Conservation (phyloP, 2,888 invertebrate species). For the Octodonta nipae region DNA sequence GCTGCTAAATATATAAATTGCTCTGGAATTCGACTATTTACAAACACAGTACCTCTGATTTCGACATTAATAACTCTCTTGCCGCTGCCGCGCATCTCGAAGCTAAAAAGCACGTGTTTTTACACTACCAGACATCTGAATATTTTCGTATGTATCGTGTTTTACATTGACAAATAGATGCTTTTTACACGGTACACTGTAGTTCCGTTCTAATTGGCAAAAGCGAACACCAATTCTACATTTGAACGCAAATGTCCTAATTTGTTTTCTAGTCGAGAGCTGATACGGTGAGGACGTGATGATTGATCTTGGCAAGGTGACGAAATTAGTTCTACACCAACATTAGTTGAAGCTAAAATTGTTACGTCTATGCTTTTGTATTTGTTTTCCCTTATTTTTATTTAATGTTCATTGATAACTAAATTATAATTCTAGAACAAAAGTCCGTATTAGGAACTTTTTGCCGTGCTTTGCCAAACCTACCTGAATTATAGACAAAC, state of each 20-base stretch:
- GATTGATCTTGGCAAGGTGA: not conserved
- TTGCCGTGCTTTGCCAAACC: too few relatives aligned
- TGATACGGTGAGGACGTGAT: not conserved
- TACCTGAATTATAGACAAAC: too few relatives aligned
- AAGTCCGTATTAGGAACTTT: too few relatives aligned
- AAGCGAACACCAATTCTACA: constrained; percentile 18
- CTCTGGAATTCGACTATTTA: constrained; percentile 33
- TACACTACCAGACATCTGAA: constrained; percentile 13
- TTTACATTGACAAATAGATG: constrained; percentile 19
- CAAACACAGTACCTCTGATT: constrained; percentile 29
- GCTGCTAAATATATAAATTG: constrained; percentile 36
- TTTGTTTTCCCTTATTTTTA: not conserved
- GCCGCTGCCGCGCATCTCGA: too few relatives aligned
- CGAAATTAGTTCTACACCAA: not conserved
- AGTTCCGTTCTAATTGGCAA: constrained; percentile 15
- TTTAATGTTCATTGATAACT: not conserved
- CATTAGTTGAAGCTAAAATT: not conserved
- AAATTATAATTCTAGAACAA: too few relatives aligned
- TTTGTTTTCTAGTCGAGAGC: constrained; percentile 8
- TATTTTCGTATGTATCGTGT: constrained; percentile 14
- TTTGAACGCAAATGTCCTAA: constrained; percentile 13
- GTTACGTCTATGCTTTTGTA: not conserved
- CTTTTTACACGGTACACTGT: constrained; percentile 16
- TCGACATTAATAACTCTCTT: constrained; percentile 24
- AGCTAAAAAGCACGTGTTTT: constrained; percentile 24